Percentiles rank a stretch among this genome's conserved stretches.
phyloP scores from a whole-genome alignment of 1,140 invertebrate genomes.

The Bombus cullumanus region DNA sequence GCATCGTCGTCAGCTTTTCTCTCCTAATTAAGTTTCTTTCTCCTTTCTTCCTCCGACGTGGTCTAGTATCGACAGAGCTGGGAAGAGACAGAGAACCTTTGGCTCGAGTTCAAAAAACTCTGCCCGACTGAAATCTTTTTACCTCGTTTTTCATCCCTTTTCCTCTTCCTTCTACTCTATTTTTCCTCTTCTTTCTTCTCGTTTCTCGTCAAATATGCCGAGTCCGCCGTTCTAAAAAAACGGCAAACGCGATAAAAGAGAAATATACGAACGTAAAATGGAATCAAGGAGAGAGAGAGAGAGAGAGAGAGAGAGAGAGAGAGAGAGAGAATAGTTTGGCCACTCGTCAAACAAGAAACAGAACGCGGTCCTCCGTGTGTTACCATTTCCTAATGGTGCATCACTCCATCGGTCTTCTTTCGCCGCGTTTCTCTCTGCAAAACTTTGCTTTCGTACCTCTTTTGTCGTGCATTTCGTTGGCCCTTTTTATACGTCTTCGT shows the following conservation, averaged over 20 bases:
- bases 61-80: neutral
- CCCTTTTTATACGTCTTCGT: too few species aligned
- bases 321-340: conserved; percentile 22
- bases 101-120: conserved; percentile 44
- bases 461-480: neutral
- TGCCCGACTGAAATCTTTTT: neutral
- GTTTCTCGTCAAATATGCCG: neutral
- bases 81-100: neutral
- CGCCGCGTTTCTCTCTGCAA: neutral
- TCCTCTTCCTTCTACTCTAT: too few species aligned
- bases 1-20: neutral
- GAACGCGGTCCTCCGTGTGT: neutral
- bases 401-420: neutral
- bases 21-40: neutral
- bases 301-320: neutral
- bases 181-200: neutral
- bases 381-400: conserved; percentile 17
- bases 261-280: neutral
- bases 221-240: neutral
- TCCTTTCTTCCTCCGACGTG: too few species aligned
- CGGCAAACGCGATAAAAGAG: conserved; percentile 5
- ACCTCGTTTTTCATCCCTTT: neutral
- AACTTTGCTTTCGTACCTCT: neutral
- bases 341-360: conserved; percentile 13
- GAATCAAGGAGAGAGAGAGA: neutral